A percentile compares a stretch with the other conserved stretches of the same genome.
These are phyloP conservation scores for Cryptomyrus ogoouensis DNA, from an alignment of 2,113 vertebrate genomes.

Conservation along the genomic window DNA sequence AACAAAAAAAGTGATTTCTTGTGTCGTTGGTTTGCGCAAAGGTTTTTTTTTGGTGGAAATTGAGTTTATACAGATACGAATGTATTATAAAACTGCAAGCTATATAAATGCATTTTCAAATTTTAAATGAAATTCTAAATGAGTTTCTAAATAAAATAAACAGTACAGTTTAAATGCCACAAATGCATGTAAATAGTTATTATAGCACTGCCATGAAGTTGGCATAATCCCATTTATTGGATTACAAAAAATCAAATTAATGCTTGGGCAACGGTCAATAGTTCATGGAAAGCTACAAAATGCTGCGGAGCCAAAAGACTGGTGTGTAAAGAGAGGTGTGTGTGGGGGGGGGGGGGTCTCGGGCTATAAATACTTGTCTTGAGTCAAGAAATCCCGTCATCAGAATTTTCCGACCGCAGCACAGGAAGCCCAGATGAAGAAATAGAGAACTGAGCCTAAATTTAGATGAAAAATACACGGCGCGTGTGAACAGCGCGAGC, in stretches of 20 bases:
- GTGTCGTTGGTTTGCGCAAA: background rate
- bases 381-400: conserved; percentile 64
- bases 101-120: background rate
- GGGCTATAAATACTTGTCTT: conserved; percentile 63
- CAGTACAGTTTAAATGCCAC: background rate
- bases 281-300: background rate
- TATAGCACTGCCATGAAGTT: background rate
- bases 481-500: background rate
- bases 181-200: background rate
- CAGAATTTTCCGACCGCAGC: conserved; percentile 70
- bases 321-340: background rate
- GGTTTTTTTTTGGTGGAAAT: background rate
- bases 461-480: conserved; percentile 41
- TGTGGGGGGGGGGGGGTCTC: background rate
- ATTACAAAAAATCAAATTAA: background rate
- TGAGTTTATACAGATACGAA: background rate
- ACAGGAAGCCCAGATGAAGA: conserved; percentile 68
- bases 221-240: background rate
- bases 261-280: background rate
- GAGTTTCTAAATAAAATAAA: background rate
- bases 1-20: background rate
- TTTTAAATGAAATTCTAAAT: background rate
- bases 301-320: background rate
- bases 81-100: background rate
- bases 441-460: conserved; percentile 65